A percentile compares a stretch with the other conserved stretches of the same genome.
Conservation (phyloP, 1,140 invertebrate genomes). For the Sinonovacula constricta region DNA sequence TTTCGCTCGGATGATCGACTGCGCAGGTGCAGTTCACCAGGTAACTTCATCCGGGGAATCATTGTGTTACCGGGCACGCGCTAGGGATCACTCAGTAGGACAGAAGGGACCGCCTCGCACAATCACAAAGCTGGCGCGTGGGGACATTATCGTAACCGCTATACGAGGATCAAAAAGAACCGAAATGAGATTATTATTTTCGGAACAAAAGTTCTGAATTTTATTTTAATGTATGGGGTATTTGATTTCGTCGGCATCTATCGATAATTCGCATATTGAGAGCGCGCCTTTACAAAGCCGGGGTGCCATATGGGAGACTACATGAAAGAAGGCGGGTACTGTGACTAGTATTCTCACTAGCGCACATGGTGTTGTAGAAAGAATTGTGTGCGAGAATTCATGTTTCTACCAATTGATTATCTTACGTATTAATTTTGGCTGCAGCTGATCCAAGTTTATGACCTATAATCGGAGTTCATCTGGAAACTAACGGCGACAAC, state of each 20-base stretch:
- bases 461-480: too few relatives aligned
- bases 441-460: too few relatives aligned
- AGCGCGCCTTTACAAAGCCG: conserved; percentile 40
- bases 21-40: conserved; percentile 39
- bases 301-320: conserved; percentile 6
- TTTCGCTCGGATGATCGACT: conserved; percentile 23
- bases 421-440: too few relatives aligned
- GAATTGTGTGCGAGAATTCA: too few relatives aligned
- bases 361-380: too few relatives aligned
- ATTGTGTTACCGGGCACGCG: conserved; percentile 34
- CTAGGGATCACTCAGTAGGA: conserved; percentile 36
- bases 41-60: conserved; percentile 35
- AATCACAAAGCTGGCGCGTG: conserved; percentile 36
- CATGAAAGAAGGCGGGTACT: too few relatives aligned
- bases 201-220: conserved; percentile 35
- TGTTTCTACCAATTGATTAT: too few relatives aligned
- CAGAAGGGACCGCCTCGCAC: conserved; percentile 22
- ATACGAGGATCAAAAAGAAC: conserved; percentile 43
- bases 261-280: conserved; percentile 37
- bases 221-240: conserved; percentile 47
- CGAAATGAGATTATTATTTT: conserved; percentile 50
- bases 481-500: too few relatives aligned
- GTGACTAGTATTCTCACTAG: too few relatives aligned
- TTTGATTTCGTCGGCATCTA: conserved; percentile 41
- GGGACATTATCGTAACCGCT: conserved; percentile 31